Conservation (phyloP, 30 jellyfish, hydroid and myxozoan species). For the Aurelia aurita region DNA sequence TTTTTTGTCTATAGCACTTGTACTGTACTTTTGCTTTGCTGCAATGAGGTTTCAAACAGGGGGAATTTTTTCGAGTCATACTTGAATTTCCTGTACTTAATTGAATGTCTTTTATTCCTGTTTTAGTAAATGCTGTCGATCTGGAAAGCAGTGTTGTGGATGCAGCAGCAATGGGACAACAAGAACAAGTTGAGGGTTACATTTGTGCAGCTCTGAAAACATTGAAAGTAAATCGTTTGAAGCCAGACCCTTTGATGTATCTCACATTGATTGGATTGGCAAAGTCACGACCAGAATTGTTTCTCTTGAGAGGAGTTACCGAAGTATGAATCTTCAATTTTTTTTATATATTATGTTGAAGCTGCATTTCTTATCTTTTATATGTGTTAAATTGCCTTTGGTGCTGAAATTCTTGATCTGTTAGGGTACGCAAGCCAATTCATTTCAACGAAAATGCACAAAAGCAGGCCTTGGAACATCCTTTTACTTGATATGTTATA, state of each 20-base stretch:
- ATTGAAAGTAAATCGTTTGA: slow-evolving; percentile 74
- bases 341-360: neutral
- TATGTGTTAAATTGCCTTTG: no score
- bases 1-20: no score
- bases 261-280: slow-evolving; percentile 83
- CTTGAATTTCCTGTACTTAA: no score
- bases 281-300: slow-evolving; percentile 79
- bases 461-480: no score
- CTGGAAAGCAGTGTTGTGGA: slow-evolving; percentile 74
- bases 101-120: neutral
- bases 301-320: slow-evolving; percentile 71
- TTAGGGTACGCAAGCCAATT: no score
- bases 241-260: slow-evolving; percentile 95
- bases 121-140: slow-evolving; percentile 72
- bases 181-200: slow-evolving; percentile 84
- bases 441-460: no score
- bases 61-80: neutral
- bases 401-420: no score
- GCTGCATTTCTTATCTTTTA: no score
- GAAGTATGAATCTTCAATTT: slow-evolving; percentile 60
- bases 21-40: no score
- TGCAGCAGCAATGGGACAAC: slow-evolving; percentile 65
- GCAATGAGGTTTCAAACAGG: neutral
- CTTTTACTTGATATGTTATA: no score
- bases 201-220: slow-evolving; percentile 85